A percentile compares a stretch with the other conserved stretches of the same genome.
These are phyloP conservation scores for Trichogramma pretiosum DNA, from an alignment of 1,140 invertebrate species.

Conservation along the genomic window DNA sequence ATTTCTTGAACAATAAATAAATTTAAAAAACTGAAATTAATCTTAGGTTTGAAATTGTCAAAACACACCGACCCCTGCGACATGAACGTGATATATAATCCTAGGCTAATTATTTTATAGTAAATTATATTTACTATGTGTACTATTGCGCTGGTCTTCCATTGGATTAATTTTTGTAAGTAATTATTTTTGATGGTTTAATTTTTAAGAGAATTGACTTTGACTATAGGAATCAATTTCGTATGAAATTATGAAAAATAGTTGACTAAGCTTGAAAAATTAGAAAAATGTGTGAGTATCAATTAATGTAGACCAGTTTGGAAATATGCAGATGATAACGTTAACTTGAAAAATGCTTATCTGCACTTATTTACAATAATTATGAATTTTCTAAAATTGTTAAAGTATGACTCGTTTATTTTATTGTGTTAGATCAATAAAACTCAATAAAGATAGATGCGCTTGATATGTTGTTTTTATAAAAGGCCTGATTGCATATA, in stretches of 20 bases:
- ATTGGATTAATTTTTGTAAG: constrained; percentile 13
- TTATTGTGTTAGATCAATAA: too few relatives aligned
- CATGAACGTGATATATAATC: too few relatives aligned
- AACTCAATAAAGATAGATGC: constrained; percentile 8
- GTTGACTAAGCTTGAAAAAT: background rate
- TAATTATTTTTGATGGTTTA: constrained; percentile 1
- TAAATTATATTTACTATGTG: background rate
- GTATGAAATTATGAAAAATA: background rate
- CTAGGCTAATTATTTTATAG: too few relatives aligned
- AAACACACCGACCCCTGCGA: too few relatives aligned
- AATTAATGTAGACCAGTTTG: constrained; percentile 9
- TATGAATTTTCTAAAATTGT: too few relatives aligned
- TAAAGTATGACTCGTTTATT: too few relatives aligned
- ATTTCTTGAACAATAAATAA: too few relatives aligned
- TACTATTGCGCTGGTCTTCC: constrained; percentile 17
- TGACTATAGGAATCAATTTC: constrained; percentile 9
- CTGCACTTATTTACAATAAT: background rate
- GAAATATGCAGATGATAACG: background rate
- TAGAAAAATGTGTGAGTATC: constrained; percentile 2
- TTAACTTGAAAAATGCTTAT: background rate
- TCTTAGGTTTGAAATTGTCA: too few relatives aligned
- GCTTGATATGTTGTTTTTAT: constrained; percentile 8
- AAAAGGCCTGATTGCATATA: constrained; percentile 16
- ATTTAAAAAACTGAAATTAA: too few relatives aligned
- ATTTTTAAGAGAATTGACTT: constrained; percentile 5